phyloP scores from a whole-genome alignment of 2,888 invertebrate species.

The Dryobotodes eremita region DNA sequence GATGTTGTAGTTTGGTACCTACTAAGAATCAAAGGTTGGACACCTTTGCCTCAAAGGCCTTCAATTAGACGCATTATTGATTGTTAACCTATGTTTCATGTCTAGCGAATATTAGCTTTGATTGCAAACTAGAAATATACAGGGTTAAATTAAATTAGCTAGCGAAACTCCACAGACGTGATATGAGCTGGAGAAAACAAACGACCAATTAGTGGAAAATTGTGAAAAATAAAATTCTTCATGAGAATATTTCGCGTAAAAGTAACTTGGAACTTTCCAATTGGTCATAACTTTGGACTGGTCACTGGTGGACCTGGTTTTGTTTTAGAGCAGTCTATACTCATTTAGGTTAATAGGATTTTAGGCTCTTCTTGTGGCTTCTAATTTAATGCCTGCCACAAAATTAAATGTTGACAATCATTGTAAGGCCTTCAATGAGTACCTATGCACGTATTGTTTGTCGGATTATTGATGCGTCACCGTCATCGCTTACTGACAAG shows the following conservation, averaged over 20 bases:
- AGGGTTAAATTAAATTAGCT: too few relatives aligned
- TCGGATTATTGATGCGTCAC: slow-evolving; percentile 34
- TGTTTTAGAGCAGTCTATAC: neutral
- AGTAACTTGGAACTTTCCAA: neutral
- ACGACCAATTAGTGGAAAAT: neutral
- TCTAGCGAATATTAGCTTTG: neutral
- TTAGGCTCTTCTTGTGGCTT: neutral
- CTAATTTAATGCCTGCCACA: neutral
- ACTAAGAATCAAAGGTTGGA: slow-evolving; percentile 20
- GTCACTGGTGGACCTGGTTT: neutral
- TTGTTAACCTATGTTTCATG: slow-evolving; percentile 32
- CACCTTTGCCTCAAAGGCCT: slow-evolving; percentile 13
- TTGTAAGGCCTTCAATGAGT: slow-evolving; percentile 35
- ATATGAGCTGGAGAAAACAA: too few relatives aligned
- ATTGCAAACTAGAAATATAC: slow-evolving; percentile 12
- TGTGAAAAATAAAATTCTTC: neutral
- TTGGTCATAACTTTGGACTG: too few relatives aligned
- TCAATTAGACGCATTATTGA: slow-evolving; percentile 41
- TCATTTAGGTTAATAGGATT: neutral
- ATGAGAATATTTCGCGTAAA: neutral
- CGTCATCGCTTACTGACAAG: slow-evolving; percentile 33
- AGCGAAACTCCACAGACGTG: too few relatives aligned
- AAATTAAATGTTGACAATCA: slow-evolving; percentile 49
- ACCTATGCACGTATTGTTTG: slow-evolving; percentile 49
- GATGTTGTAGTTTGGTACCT: neutral